Conservation (phyloP, 1,140 invertebrate genomes). For the Leptinotarsa undecemlineata region DNA sequence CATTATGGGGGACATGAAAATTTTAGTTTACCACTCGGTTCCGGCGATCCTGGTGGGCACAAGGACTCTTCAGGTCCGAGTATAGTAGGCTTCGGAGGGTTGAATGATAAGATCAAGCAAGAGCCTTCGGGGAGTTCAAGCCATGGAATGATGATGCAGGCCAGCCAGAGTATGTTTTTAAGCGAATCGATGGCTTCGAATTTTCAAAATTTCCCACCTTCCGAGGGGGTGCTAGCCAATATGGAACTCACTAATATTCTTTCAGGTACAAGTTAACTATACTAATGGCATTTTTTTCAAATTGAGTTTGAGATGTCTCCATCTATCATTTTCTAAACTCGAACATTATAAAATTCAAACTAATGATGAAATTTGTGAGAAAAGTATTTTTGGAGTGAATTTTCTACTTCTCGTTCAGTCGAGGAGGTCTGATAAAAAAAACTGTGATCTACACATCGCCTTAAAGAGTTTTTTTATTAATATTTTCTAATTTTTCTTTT, state of each 20-base stretch:
- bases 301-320: neutral
- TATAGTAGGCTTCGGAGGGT: conserved; percentile 59
- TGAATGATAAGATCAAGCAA: conserved; percentile 59
- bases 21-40: conserved; percentile 56
- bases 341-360: no score
- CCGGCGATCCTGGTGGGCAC: conserved; percentile 54
- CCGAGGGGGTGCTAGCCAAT: conserved; percentile 46
- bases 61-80: conserved; percentile 55
- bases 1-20: conserved; percentile 54
- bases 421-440: neutral
- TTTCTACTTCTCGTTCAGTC: neutral
- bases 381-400: no score
- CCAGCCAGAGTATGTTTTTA: conserved; percentile 49
- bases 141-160: conserved; percentile 50
- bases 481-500: no score
- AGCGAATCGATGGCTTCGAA: conserved; percentile 50
- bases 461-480: no score
- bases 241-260: conserved; percentile 51
- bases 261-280: conserved; percentile 32
- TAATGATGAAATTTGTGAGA: no score
- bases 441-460: no score
- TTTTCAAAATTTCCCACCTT: conserved; percentile 51
- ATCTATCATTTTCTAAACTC: no score
- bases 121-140: conserved; percentile 58
- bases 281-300: neutral